phyloP scores from a whole-genome alignment of 1,140 invertebrate species.

The Euschistus heros region DNA sequence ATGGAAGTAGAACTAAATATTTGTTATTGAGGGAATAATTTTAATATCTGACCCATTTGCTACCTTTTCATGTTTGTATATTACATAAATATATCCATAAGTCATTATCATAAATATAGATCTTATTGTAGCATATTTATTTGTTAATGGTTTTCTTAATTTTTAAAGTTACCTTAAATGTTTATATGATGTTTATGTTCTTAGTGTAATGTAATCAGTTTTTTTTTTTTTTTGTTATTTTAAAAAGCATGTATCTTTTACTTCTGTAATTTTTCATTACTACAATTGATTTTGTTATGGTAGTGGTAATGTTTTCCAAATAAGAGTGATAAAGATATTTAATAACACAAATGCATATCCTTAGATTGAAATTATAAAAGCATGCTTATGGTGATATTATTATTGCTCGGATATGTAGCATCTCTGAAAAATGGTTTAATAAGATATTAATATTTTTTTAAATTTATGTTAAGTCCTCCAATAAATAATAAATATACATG shows the following conservation, averaged over 20 bases:
- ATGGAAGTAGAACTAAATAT: slow-evolving; percentile 1
- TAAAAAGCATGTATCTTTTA: no score
- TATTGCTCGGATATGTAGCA: slow-evolving; percentile 10
- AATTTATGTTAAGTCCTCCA: background rate
- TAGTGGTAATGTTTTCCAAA: background rate
- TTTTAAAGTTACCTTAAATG: no score
- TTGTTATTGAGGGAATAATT: background rate
- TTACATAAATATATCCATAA: no score
- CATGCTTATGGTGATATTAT: slow-evolving; percentile 15
- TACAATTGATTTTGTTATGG: background rate
- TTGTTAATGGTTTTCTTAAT: no score
- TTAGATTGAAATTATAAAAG: slow-evolving; percentile 11
- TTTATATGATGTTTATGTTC: no score
- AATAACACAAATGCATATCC: slow-evolving; percentile 9
- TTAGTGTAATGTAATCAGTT: no score
- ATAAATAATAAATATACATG: background rate
- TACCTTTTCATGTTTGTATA: no score
- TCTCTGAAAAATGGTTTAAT: slow-evolving; percentile 5
- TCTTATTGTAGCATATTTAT: no score
- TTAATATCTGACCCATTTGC: no score
- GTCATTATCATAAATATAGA: no score
- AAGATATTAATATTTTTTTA: slow-evolving; percentile 13
- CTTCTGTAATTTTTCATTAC: background rate
- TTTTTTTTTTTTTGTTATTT: no score
- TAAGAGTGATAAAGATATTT: background rate